phyloP scores from a whole-genome alignment of 2,888 invertebrate species.

The Dasypogon diadema region DNA sequence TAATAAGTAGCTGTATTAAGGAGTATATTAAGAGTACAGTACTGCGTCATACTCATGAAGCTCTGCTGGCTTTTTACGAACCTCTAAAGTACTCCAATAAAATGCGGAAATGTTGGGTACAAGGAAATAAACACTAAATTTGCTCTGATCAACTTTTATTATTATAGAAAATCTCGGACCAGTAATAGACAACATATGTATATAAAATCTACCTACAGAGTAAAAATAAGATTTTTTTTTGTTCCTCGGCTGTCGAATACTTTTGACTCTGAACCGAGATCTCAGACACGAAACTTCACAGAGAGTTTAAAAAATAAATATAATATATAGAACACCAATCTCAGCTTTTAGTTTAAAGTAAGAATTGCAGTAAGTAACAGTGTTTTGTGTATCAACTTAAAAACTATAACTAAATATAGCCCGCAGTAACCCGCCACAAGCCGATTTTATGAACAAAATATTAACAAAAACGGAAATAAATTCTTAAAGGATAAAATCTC shows the following conservation, averaged over 20 bases:
- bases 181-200: constrained; percentile 16
- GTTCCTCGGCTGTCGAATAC: constrained; percentile 6
- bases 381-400: too few relatives aligned
- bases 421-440: constrained; percentile 23
- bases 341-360: too few relatives aligned
- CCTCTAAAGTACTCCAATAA: too few relatives aligned
- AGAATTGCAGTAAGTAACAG: too few relatives aligned
- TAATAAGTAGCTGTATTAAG: too few relatives aligned
- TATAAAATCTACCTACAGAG: constrained; percentile 31
- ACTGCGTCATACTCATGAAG: too few relatives aligned
- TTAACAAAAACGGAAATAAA: background rate
- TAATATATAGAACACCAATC: too few relatives aligned
- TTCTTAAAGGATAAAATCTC: constrained; percentile 18
- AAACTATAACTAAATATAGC: background rate
- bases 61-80: too few relatives aligned
- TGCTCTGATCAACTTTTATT: background rate
- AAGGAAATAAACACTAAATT: background rate
- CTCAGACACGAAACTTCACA: too few relatives aligned
- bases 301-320: too few relatives aligned
- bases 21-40: too few relatives aligned
- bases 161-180: constrained; percentile 35
- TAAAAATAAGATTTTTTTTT: background rate
- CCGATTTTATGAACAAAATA: background rate
- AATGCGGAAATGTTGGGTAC: too few relatives aligned
- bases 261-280: constrained; percentile 3